Evolutionary conservation across 2,797 vertebrate species (phyloP).

Genomic region (Ctenopoma kingsleyae): DNA sequence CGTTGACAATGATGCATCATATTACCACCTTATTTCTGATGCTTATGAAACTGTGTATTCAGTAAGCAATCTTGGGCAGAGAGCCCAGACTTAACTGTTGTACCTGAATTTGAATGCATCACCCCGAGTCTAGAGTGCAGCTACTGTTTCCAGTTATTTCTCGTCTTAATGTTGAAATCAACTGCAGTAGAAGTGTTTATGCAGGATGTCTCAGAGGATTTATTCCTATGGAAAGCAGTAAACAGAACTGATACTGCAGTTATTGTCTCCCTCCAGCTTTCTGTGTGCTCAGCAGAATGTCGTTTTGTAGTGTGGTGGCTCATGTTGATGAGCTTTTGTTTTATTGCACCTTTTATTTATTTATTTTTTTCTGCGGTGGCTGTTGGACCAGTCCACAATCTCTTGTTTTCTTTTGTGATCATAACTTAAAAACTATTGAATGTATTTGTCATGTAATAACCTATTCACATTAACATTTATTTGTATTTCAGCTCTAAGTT

Average conservation of each 20-base stretch:
- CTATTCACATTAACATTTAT: not conserved
- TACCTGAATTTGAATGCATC: conserved; percentile 54
- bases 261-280: conserved; percentile 25
- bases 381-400: not conserved
- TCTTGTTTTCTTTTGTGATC: not conserved
- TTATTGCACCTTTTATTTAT: not conserved
- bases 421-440: not conserved
- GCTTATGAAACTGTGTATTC: conserved; percentile 55
- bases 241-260: conserved; percentile 44
- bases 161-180: conserved; percentile 35
- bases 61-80: conserved; percentile 57
- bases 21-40: conserved; percentile 57
- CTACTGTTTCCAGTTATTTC: conserved; percentile 42
- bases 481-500: not conserved
- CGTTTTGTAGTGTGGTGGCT: conserved; percentile 1
- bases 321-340: conserved; percentile 17
- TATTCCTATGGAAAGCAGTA: conserved; percentile 37
- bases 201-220: conserved; percentile 38
- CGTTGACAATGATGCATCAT: conserved; percentile 51
- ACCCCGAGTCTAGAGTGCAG: conserved; percentile 33
- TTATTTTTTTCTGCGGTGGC: not conserved
- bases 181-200: conserved; percentile 57
- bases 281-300: conserved; percentile 41
- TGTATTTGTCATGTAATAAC: not conserved
- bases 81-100: conserved; percentile 62